Evolutionary conservation across 2,797 vertebrate genomes (phyloP).

Genomic region (Coregonus ussuriensis): DNA sequence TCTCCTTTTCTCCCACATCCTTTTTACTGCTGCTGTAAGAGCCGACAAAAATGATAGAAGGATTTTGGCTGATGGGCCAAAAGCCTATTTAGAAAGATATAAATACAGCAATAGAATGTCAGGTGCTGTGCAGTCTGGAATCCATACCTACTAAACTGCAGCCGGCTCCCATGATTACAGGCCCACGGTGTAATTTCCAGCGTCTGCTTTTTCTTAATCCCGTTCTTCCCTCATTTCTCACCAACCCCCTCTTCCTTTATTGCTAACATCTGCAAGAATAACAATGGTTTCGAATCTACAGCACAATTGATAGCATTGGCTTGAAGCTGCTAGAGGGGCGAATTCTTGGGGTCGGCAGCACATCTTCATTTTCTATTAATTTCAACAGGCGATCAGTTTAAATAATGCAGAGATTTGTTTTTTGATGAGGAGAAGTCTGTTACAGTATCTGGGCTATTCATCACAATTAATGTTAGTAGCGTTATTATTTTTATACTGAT

Average conservation of each 20-base stretch:
- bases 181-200: constrained; percentile 70
- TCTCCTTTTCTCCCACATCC: constrained; percentile 9
- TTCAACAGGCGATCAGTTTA: constrained; percentile 39
- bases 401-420: constrained; percentile 26
- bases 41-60: constrained; percentile 5
- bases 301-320: constrained; percentile 74
- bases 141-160: constrained; percentile 72
- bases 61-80: constrained; percentile 20
- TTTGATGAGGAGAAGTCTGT: constrained; percentile 25
- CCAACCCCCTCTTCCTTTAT: constrained; percentile 70
- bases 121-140: constrained; percentile 45
- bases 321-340: constrained; percentile 37
- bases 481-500: constrained; percentile 34
- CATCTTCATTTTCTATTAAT: constrained; percentile 38
- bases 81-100: constrained; percentile 18
- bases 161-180: constrained; percentile 64
- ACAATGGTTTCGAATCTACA: constrained; percentile 75
- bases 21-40: constrained; percentile 9
- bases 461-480: constrained; percentile 45
- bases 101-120: constrained; percentile 34
- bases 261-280: constrained; percentile 84
- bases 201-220: constrained; percentile 77
- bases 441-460: constrained; percentile 28
- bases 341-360: constrained; percentile 17
- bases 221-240: constrained; percentile 76